Conservation (phyloP, 2,888 invertebrate species). For the Eristalinus sepulchralis region DNA sequence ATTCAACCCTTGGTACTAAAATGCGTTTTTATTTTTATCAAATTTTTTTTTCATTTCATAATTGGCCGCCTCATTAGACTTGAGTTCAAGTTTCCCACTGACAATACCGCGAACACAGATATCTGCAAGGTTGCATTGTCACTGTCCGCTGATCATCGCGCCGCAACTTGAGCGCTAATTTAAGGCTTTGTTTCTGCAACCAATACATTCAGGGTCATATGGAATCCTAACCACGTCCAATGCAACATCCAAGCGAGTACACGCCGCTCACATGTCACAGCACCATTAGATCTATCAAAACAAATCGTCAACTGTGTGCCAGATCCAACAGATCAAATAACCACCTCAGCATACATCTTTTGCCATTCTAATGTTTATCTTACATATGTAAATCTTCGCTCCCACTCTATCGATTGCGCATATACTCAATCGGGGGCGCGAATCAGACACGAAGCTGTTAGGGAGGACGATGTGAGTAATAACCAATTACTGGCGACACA, state of each 20-base stretch:
- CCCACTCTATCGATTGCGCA: background rate
- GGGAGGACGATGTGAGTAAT: constrained; percentile 11
- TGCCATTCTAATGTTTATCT: background rate
- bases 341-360: background rate
- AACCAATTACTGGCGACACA: constrained; percentile 15
- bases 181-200: background rate
- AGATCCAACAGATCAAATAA: background rate
- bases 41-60: too few relatives aligned
- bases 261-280: background rate
- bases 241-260: background rate
- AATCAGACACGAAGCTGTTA: background rate
- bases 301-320: background rate
- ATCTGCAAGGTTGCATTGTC: background rate
- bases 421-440: constrained; percentile 2
- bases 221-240: background rate
- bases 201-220: background rate
- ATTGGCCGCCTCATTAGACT: background rate
- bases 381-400: background rate
- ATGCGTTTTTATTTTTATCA: too few relatives aligned
- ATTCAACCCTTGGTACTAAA: too few relatives aligned
- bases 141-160: background rate
- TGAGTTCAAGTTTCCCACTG: background rate
- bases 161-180: background rate
- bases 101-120: background rate
- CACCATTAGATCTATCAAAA: background rate